Evolutionary conservation across 2,797 vertebrate species (phyloP), one percentile per base, ranked within the genome.

Genomic region (Chiloscyllium punctatum): DNA sequence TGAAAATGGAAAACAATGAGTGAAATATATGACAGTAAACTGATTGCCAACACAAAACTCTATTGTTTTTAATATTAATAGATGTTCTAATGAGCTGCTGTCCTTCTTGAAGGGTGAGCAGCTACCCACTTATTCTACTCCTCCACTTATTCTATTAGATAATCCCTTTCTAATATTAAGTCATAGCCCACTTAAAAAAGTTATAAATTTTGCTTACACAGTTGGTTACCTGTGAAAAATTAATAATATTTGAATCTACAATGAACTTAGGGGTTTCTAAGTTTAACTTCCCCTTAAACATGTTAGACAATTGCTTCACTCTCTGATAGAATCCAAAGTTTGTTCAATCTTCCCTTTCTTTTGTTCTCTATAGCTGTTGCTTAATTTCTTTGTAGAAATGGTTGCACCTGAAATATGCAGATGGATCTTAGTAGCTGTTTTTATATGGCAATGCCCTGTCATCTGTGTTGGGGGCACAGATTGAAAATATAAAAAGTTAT

Each of bases 1-100:
- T 99, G 97, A 96, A 96, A 96, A 94, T 27, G 42, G 57, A 95
- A 95, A 96, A 16, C 82, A n/a, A 95, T 86, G 88, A 94, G 48
- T 77, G 18, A 96, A 96, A 94, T 95, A 84, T 86, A 96, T 94
- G 95, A 96, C 95, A 95, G 96, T 94, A 37, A 94, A 94, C 13
- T 91, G 21, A 37, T 94, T 16, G 71, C 3, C n/a, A 30, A 48
- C 4, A 71, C 42, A 94, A 72, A 94, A 68, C 42, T 71, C 37
- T 15, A n/a, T 48, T 48, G 48, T 72, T 66, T 27, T 33, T 62
- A 62, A 48, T 30, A n/a, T 66, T 90, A n/a, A 62, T 48, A 66
- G 16, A 15, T 15, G 51, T 4, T 88, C 9, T 88, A 57, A 57
- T 27, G 25, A 88, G 25, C 30, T 90, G 62, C 30, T 48, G 42